Conservation (phyloP, 2,888 invertebrate genomes). For the Stegana nigrithorax region DNA sequence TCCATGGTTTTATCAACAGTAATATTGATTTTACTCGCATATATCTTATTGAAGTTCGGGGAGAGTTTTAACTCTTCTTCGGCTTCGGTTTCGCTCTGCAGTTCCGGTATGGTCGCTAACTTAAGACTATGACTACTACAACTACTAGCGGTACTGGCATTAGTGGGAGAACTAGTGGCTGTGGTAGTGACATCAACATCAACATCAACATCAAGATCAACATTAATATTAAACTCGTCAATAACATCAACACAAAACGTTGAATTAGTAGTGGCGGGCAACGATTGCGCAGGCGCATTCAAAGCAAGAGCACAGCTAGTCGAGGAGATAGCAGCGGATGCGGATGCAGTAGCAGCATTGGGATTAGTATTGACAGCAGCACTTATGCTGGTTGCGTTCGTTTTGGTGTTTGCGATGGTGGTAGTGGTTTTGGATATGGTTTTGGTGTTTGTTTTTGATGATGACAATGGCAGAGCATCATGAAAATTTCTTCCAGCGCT, state of each 20-base stretch:
- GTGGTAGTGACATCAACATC: conserved; percentile 42
- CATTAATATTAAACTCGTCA: not conserved
- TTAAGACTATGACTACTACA: conserved; percentile 58
- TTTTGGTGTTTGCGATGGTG: conserved; percentile 23
- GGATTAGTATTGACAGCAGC: conserved; percentile 47
- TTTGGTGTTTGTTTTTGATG: conserved; percentile 20
- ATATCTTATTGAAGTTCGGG: conserved; percentile 59
- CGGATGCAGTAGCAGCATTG: conserved; percentile 36
- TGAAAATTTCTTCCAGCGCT: conserved; percentile 25
- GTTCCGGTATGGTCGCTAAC: conserved; percentile 62
- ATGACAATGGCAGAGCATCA: conserved; percentile 36
- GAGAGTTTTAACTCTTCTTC: conserved; percentile 45
- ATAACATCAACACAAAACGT: conserved; percentile 44
- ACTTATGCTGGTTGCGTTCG: conserved; percentile 24
- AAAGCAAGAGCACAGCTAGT: too few relatives aligned
- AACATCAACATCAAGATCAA: conserved; percentile 9
- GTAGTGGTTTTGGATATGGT: too few relatives aligned
- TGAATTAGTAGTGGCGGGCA: conserved; percentile 39
- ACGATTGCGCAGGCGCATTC: conserved; percentile 32
- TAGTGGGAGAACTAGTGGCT: conserved; percentile 38
- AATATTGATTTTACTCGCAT: conserved; percentile 62
- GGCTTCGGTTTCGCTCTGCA: conserved; percentile 29
- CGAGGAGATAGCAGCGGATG: conserved; percentile 29
- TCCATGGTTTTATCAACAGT: conserved; percentile 45
- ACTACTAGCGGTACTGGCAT: conserved; percentile 37